A percentile compares a stretch with the other conserved stretches of the same genome.
Evolutionary conservation across 2,113 vertebrate genomes (phyloP).

Genomic region (Solea solea): DNA sequence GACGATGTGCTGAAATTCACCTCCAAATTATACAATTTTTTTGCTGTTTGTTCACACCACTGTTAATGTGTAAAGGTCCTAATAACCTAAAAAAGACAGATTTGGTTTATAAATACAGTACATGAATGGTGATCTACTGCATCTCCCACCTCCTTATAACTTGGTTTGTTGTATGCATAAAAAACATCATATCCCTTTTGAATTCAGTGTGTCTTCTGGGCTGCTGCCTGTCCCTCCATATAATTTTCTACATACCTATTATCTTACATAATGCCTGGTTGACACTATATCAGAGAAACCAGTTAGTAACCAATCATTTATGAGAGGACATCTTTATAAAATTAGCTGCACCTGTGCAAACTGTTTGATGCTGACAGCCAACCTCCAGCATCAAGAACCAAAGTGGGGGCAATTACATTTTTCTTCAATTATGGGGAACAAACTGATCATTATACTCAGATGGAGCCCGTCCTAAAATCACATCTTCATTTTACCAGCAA

Average conservation of each 20-base stretch:
- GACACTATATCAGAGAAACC: conserved; percentile 6
- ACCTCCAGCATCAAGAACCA: conserved; percentile 1
- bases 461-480: conserved; percentile 21
- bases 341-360: conserved; percentile 26
- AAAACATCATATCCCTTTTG: neutral
- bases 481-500: conserved; percentile 30
- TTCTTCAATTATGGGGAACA: conserved; percentile 15
- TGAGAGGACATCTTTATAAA: conserved; percentile 12
- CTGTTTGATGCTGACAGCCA: neutral
- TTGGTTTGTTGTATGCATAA: neutral
- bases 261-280: conserved; percentile 1
- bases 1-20: no score
- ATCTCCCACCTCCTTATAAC: neutral
- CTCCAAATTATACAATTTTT: no score
- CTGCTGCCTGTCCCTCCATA: neutral
- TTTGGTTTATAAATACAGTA: neutral
- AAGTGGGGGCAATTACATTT: conserved; percentile 3
- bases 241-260: conserved; percentile 5
- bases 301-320: conserved; percentile 4
- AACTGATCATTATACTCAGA: conserved; percentile 30
- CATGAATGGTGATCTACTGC: neutral
- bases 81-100: no score
- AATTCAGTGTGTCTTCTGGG: conserved; percentile 11
- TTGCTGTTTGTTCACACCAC: no score
- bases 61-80: no score